phyloP scores from a whole-genome alignment of 2,888 invertebrate species.

The Netelia virgata region DNA sequence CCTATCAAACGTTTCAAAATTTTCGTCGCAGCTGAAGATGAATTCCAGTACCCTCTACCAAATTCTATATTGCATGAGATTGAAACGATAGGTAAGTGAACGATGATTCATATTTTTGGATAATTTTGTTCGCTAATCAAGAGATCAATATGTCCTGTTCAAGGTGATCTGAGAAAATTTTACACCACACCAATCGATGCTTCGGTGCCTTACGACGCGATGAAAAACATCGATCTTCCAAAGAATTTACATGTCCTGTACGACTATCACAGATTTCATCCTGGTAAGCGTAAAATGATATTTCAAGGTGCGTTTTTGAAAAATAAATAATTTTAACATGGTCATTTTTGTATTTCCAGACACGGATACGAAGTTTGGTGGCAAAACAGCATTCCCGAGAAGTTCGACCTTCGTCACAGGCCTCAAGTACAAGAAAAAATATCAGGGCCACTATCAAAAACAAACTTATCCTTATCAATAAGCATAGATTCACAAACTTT shows the following conservation, averaged over 20 bases:
- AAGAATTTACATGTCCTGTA: slow-evolving; percentile 94
- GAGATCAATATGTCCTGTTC: neutral
- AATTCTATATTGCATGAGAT: slow-evolving; percentile 93
- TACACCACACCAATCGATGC: slow-evolving; percentile 91
- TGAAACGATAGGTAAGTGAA: slow-evolving; percentile 88
- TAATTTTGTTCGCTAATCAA: neutral
- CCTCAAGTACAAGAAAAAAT: slow-evolving; percentile 92
- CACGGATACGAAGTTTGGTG: slow-evolving; percentile 90
- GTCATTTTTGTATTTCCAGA: slow-evolving; percentile 83
- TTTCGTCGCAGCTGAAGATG: slow-evolving; percentile 89
- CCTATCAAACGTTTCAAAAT: slow-evolving; percentile 89
- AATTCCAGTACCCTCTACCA: slow-evolving; percentile 92
- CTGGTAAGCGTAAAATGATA: slow-evolving; percentile 86
- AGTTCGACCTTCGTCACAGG: slow-evolving; percentile 94
- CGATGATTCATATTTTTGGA: neutral
- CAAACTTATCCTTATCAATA: slow-evolving; percentile 80
- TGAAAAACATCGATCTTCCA: slow-evolving; percentile 91
- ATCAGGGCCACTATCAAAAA: slow-evolving; percentile 90
- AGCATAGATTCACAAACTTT: neutral
- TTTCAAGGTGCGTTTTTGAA: too few species aligned
- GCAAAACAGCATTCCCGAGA: slow-evolving; percentile 93
- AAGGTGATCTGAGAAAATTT: slow-evolving; percentile 89
- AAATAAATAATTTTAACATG: neutral
- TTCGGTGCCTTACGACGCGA: slow-evolving; percentile 90
- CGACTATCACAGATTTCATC: slow-evolving; percentile 93